Base-by-base conservation (phyloP, 2,888 invertebrate species). In the Hemicrepidius hirtus region DNA sequence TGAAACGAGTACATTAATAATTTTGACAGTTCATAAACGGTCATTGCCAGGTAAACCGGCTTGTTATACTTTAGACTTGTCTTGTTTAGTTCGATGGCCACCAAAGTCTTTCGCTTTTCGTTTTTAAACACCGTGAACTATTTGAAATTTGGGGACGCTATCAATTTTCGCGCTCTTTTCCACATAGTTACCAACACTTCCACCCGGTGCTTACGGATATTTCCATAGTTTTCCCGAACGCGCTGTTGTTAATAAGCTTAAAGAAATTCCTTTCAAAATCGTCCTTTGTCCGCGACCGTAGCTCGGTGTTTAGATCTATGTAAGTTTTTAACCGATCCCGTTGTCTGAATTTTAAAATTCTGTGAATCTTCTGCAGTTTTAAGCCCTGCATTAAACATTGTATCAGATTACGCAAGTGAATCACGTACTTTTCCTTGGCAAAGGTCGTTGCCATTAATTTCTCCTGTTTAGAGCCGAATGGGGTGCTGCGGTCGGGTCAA, bases 161-260 rank as follows among this genome's bases (percentile, higher is more conserved):
- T n/a, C n/a, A n/a, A n/a, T n/a, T n/a, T n/a, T n/a, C n/a, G n/a
- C n/a, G n/a, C n/a, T n/a, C n/a, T n/a, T n/a, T n/a, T 71, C 73
- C 77, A 80, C 82, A 73, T 32, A 9, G 73, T 78, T 4, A 79
- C 74, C 28, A 82, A 50, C 71, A 77, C 80, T 1, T 88, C 80
- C 71, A 83, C 80, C 6, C 82, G 77, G 73, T 81, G 78, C 53
- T 84, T 85, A 59, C 84, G 72, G n/a, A 84, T 81, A 78, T 86
- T 85, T 40, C 0, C 13, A 28, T 71, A n/a, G n/a, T n/a, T n/a
- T n/a, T n/a, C n/a, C n/a, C n/a, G n/a, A n/a, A n/a, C n/a, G n/a
- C n/a, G n/a, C n/a, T n/a, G n/a, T n/a, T n/a, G n/a, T n/a, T n/a
- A n/a, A n/a, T n/a, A n/a, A n/a, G n/a, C n/a, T n/a, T n/a, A n/a